A percentile compares a stretch with the other conserved stretches of the same genome.
These are phyloP conservation scores for Saccopteryx leptura DNA, from an alignment of 2,113 vertebrate species.

Conservation along the genomic window DNA sequence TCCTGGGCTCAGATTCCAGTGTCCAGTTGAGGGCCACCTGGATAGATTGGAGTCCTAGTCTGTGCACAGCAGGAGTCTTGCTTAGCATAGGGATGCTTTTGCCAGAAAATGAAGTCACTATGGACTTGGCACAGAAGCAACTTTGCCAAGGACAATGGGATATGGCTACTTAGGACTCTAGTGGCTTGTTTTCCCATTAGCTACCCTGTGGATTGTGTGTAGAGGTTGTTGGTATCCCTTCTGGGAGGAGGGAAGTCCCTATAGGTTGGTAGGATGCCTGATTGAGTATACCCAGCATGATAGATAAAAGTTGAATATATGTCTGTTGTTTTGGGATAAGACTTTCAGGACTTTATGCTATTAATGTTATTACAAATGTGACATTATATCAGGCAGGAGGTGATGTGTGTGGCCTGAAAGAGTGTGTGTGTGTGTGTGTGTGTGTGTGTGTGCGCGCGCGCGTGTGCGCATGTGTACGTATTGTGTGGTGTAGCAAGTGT, in stretches of 20 bases:
- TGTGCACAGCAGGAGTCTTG: neutral
- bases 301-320: neutral
- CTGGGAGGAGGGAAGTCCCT: neutral
- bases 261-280: neutral
- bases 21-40: neutral
- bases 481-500: neutral
- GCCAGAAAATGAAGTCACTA: neutral
- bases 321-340: neutral
- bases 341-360: neutral
- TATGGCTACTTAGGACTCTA: neutral
- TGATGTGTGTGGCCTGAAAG: neutral
- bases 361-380: neutral
- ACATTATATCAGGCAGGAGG: neutral
- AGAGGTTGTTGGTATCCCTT: neutral
- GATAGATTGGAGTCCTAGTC: neutral
- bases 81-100: neutral
- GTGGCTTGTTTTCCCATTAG: neutral
- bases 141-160: neutral
- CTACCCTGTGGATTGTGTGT: neutral
- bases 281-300: neutral
- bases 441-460: neutral
- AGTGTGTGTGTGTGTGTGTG: neutral
- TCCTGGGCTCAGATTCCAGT: neutral
- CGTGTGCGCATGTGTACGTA: no score
- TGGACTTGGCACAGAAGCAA: neutral